A percentile compares a stretch with the other conserved stretches of the same genome.
phyloP scores from a whole-genome alignment of 2,113 vertebrate species.

The Danionella cerebrum region DNA sequence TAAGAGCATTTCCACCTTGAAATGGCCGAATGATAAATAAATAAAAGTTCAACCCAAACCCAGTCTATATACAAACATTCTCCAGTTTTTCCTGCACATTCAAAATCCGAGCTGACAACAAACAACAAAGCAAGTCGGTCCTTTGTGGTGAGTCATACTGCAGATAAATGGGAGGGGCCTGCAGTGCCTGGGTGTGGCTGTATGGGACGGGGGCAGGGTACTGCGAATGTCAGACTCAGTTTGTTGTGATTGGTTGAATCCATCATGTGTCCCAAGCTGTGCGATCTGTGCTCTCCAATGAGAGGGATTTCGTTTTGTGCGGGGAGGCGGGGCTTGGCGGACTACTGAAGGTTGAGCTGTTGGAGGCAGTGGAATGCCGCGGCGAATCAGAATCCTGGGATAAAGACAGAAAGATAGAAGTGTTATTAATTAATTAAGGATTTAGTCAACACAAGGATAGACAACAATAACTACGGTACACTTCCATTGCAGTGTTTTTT shows the following conservation, averaged over 20 bases:
- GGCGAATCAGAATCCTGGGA: conserved; percentile 94
- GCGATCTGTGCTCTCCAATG: conserved; percentile 91
- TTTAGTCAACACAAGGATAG: too few species aligned
- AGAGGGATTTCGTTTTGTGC: conserved; percentile 93
- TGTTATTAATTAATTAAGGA: too few species aligned
- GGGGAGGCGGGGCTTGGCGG: conserved; percentile 91
- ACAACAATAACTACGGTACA: too few species aligned
- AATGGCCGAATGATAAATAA: conserved; percentile 61
- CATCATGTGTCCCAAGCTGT: conserved; percentile 93
- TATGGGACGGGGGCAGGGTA: conserved; percentile 33
- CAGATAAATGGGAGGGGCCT: conserved; percentile 19
- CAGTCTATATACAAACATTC: conserved; percentile 61
- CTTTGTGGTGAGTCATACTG: background rate
- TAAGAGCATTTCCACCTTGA: conserved; percentile 2
- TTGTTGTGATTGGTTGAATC: conserved; percentile 50
- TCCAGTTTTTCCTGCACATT: background rate
- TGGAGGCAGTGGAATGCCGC: conserved; percentile 93
- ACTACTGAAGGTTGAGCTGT: conserved; percentile 98
- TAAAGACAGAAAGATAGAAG: background rate
- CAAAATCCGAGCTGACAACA: background rate
- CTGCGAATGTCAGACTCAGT: conserved; percentile 41
- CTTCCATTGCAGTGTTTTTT: too few species aligned
- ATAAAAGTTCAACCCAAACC: conserved; percentile 59
- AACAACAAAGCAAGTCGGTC: background rate
- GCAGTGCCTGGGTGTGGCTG: conserved; percentile 46